Evolutionary conservation across 1,140 invertebrate species (phyloP).

Genomic region (Papilio glaucus): DNA sequence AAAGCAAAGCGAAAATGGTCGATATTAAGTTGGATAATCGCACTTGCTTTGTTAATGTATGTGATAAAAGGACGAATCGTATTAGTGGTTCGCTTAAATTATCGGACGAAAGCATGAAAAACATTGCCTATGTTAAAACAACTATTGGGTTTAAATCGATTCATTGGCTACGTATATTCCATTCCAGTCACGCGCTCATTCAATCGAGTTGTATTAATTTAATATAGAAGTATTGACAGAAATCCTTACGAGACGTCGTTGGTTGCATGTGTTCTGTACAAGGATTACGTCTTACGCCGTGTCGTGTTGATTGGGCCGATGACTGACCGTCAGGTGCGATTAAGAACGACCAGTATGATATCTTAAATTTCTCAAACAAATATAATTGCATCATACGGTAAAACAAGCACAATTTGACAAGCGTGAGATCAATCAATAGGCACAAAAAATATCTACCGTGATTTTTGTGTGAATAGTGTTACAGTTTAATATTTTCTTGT

Average conservation of each 20-base stretch:
- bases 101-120: neutral
- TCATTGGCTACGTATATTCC: conserved; percentile 40
- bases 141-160: neutral
- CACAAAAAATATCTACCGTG: conserved; percentile 25
- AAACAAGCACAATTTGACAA: conserved; percentile 39
- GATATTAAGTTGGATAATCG: too few relatives aligned
- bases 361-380: conserved; percentile 48
- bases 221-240: conserved; percentile 29
- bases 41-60: too few relatives aligned
- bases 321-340: conserved; percentile 48
- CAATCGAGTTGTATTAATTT: conserved; percentile 28
- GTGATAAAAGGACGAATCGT: too few relatives aligned
- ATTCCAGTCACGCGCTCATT: conserved; percentile 40
- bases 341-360: conserved; percentile 48
- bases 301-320: conserved; percentile 48
- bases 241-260: neutral
- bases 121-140: neutral
- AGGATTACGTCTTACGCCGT: conserved; percentile 39
- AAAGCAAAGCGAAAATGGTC: too few relatives aligned
- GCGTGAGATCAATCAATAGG: conserved; percentile 39
- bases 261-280: conserved; percentile 23
- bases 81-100: too few relatives aligned
- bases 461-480: neutral
- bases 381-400: conserved; percentile 47
- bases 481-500: too few relatives aligned